Base-by-base conservation (phyloP, 2,797 vertebrate species). In the Labroides dimidiatus region DNA sequence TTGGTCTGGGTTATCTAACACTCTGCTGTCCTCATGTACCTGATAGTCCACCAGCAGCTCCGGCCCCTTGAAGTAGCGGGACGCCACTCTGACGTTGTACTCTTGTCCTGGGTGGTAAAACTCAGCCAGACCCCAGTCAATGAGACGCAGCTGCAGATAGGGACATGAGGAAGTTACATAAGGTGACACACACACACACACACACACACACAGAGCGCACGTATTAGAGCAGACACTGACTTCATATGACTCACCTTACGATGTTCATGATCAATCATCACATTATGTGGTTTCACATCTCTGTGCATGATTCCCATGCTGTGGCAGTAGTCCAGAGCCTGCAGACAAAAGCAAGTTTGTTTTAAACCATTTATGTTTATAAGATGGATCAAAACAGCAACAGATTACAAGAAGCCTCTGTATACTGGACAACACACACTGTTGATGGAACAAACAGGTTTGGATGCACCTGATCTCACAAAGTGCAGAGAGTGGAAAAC, bases 231-330 rank as follows among this genome's bases (percentile, higher is more conserved):
- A 33, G 30, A 6, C 30, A 33, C 4, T 6, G 30, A 33, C 30
- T 6, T 4, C 8, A 4, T 4, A 33, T 33, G 10, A 12, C 70
- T 91, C 16, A 98, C 97, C 96, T 99, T 99, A 95, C 96, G 97
- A 93, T 98, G 97, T 88, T 99, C 97, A 39, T 98, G 96, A 84
- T 99, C 97, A 71, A 98, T 98, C 96, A 99, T 98, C 78, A 99
- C 97, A 2, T 98, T 99, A 92, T 99, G 97, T 79, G 97, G 97
- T 86, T 99, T 99, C 64, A 98, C 97, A 78, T 99, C 96, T 95
- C 97, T 95, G 77, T 99, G 97, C 97, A 98, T 99, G 87, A 99
- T 98, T 71, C 97, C 97, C 97, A 99, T 99, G 92, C 97, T 98
- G 91, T 99, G 97, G 90, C 97, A 99, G 91, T 97, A 99, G 92